Evolutionary conservation across 2,888 invertebrate species (phyloP), one percentile per base, ranked within the genome.

Genomic region (Scaptomyza tumidula): DNA sequence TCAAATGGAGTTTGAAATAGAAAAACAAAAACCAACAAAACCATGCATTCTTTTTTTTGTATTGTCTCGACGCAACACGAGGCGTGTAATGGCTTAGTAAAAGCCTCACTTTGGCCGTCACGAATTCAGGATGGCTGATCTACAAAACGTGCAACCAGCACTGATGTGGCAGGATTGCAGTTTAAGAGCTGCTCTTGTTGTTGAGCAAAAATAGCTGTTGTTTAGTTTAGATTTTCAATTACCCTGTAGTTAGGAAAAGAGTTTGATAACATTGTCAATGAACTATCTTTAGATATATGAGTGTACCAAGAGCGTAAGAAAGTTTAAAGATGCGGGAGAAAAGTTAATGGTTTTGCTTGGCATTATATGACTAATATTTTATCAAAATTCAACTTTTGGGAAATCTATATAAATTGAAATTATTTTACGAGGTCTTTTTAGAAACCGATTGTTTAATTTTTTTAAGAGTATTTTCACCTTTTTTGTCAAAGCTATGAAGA

Each of bases 41-140:
- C 16, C 33, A 39, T 45, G 43, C 62, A 13, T 10, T 37, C 45
- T 37, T 31, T 57, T n/a, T 33, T 46, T 37, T 35, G 33, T 48
- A 56, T 50, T 46, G 52, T 55, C 50, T 27, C 37, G 43, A 45
- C 43, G 52, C 52, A 52, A 39, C 59, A 64, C 55, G 66, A 66
- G 59, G 52, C 68, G 63, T 58, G 71, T 76, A 83, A 81, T 78
- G 79, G 83, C 75, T 85, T 70, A 81, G 81, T 72, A 63, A 76
- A 71, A 79, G 84, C 79, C 63, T 70, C 78, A 73, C 81, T 81
- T 81, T 78, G 69, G 62, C 81, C 66, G 75, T 84, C 85, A 86
- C 81, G 85, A 75, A 71, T 71, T 84, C 57, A 39, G 39, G 66
- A 37, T 60, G 62, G 66, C 81, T 81, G 79, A 84, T 81, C 75